Evolutionary conservation across 2,797 vertebrate genomes (phyloP), one percentile per base, ranked within the genome.

Genomic region (Tokudaia muenninki): DNA sequence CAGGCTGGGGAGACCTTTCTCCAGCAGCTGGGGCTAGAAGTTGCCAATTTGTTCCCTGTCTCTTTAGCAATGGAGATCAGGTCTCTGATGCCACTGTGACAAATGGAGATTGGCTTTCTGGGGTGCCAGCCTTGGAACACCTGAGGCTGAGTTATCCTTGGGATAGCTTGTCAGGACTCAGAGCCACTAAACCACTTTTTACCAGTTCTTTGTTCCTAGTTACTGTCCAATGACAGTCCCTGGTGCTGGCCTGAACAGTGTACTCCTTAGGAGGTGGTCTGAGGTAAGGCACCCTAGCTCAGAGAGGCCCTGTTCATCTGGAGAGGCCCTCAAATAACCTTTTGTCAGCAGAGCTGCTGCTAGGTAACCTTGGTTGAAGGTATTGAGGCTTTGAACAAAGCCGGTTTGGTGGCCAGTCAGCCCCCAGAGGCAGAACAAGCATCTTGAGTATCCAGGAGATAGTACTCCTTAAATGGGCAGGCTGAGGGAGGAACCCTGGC

Each of bases 181-280:
- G 0, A 0, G 16, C 31, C 90, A 0, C n/a, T 44, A 0, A 0
- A 19, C n/a, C 83, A 0, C n/a, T 37, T 0, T 0, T 41, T n/a
- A 31, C 12, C 0, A n/a, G 1, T 17, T 80, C 61, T 37, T 41
- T 44, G 47, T 79, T 91, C 29, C 8, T 0, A 37, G 4, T 87
- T 65, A 29, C 47, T 26, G 50, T 37, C 31, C 63, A 22, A 0
- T 22, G 47, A 22, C 59, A 34, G 24, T 65, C 47, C 10, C 31
- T 13, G 77, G 72, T 31, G 10, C 63, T 11, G 0, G 22, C 26
- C 26, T 57, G 81, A 29, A n/a, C 4, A 4, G 12, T 24, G 12
- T 24, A n/a, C 34, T 41, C 0, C 0, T 21, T 74, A 77, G 50
- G 26, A 50, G 4, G 34, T 57, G 47, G 29, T 44, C 84, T 19